A percentile compares a stretch with the other conserved stretches of the same genome.
These are phyloP conservation scores for Achroia grisella DNA, from an alignment of 1,140 invertebrate genomes.

Conservation along the genomic window DNA sequence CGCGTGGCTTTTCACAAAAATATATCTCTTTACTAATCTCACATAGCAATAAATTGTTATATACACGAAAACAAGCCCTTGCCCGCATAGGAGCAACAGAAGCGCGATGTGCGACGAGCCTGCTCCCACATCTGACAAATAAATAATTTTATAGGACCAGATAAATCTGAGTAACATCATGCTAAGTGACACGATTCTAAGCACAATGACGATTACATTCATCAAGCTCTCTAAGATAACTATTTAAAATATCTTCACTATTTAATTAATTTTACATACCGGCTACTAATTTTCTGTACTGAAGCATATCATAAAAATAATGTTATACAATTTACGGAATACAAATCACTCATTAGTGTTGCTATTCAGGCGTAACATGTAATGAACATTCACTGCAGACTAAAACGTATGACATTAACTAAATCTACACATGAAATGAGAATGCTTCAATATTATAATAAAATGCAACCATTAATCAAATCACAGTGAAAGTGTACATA, in stretches of 20 bases:
- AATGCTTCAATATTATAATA: conserved; percentile 42
- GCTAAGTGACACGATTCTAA: conserved; percentile 65
- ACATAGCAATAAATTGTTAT: conserved; percentile 31
- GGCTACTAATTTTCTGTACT: conserved; percentile 59
- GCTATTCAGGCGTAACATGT: not conserved
- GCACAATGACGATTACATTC: conserved; percentile 69
- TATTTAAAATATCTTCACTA: conserved; percentile 52
- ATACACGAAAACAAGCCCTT: conserved; percentile 17
- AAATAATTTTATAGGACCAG: conserved; percentile 47
- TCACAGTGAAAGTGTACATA: conserved; percentile 68
- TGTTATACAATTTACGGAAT: conserved; percentile 14
- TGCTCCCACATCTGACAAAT: conserved; percentile 19
- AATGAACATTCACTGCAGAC: not conserved
- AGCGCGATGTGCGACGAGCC: conserved; percentile 4
- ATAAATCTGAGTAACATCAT: conserved; percentile 59
- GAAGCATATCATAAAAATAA: conserved; percentile 59
- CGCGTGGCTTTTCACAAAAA: conserved; percentile 41
- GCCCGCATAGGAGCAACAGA: no score
- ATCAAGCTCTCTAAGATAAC: conserved; percentile 66
- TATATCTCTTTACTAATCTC: conserved; percentile 42
- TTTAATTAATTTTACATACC: conserved; percentile 49
- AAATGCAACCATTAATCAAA: conserved; percentile 64
- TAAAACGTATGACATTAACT: not conserved
- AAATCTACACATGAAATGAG: conserved; percentile 23
- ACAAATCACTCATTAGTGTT: conserved; percentile 11